Evolutionary conservation across 2,888 invertebrate genomes (phyloP), one percentile per base, ranked within the genome.

Genomic region (Paralinhomoeus sp.): DNA sequence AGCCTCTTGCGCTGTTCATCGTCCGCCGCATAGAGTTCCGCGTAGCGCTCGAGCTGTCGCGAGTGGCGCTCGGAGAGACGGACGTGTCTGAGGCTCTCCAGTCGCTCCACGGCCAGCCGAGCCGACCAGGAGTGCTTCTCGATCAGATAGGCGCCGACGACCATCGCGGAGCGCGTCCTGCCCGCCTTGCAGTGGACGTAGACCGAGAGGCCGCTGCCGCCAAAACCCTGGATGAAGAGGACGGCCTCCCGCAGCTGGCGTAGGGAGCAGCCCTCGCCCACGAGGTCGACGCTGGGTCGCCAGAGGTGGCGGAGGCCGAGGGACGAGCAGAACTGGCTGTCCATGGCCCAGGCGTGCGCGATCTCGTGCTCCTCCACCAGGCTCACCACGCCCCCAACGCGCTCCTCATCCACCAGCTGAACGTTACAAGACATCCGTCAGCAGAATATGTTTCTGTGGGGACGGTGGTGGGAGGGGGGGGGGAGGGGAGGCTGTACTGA

Each of bases 121-220:
- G 37, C 37, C 13, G 7, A 43, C 39, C 5, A 56, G 42, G 53
- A 51, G 35, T 51, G 47, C 52, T 70, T 70, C 56, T 69, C 58
- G 61, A 97, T 91, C 35, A 99, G 73, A 66, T 97, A 97, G 66
- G 91, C 91, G 5, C 85, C 89, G 33, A 91, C 93, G 44, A 97
- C 71, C 0, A 91, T 93, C 18, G 93, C 89, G 68, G 91, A 91
- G 44, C 97, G 71, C 33, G 93, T 93, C 53, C 97, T 70, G 0
- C 97, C 97, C 21, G 97, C 97, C 69, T 93, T 97, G 60, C 93
- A 97, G 64, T 99, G 97, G 1, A 99, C 85, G 65, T 97, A 97
- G 40, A 97, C 87, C 0, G 77, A 75, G 27, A 75, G 75, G 43
- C 66, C 62, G 23, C 57, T 46, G 37, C 60, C 51, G 45, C 61